These are phyloP conservation scores for Epinotia nisella DNA, from an alignment of 2,888 invertebrate species.

Conservation along the genomic window DNA sequence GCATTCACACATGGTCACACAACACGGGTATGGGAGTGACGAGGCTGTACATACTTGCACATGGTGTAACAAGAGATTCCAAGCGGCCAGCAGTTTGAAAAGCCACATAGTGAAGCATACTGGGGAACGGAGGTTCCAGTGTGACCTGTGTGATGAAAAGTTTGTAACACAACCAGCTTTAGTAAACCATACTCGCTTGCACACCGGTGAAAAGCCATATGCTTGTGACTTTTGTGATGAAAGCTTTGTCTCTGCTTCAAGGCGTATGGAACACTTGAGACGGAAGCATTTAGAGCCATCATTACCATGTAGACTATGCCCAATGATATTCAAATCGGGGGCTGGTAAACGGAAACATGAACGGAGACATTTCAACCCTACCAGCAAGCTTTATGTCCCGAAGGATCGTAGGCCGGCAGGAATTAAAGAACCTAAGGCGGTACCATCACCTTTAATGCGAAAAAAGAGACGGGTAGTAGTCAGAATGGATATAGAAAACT, in stretches of 20 bases:
- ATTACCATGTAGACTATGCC: conserved; percentile 65
- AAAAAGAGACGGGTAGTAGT: conserved; percentile 14
- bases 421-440: conserved; percentile 15
- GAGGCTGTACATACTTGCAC: conserved; percentile 57
- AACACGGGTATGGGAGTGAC: conserved; percentile 66
- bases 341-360: conserved; percentile 62
- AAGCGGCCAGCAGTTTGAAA: conserved; percentile 66
- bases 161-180: conserved; percentile 73
- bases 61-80: conserved; percentile 73
- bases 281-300: conserved; percentile 48
- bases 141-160: conserved; percentile 67
- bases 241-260: conserved; percentile 56
- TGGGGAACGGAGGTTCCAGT: conserved; percentile 69
- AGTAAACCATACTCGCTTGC: conserved; percentile 68
- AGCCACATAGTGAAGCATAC: conserved; percentile 75
- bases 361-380: conserved; percentile 68
- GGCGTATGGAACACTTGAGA: conserved; percentile 47
- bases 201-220: conserved; percentile 74
- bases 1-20: conserved; percentile 65
- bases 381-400: conserved; percentile 67
- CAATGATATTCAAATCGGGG: conserved; percentile 66
- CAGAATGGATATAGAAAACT: conserved; percentile 17
- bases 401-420: conserved; percentile 8
- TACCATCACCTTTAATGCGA: background rate
- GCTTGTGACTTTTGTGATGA: conserved; percentile 72